A percentile compares a stretch with the other conserved stretches of the same genome.
These are phyloP conservation scores for Nothoprocta pentlandii DNA, from an alignment of 2,113 vertebrate species.

Conservation along the genomic window DNA sequence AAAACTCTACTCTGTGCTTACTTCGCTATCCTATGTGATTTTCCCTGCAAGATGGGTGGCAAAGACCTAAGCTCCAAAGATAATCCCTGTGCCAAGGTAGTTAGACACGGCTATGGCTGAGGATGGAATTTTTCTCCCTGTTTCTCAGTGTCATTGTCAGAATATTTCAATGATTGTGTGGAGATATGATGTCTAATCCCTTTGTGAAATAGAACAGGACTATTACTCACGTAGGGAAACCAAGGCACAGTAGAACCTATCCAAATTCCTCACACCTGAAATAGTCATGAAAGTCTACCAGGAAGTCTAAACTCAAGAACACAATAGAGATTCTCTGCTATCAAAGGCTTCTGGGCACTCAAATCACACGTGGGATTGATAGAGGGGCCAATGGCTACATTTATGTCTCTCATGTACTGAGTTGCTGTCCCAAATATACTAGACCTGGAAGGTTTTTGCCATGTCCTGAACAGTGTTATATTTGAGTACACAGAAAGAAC, in stretches of 20 bases:
- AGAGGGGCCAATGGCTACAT: not conserved
- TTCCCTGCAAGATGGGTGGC: not conserved
- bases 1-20: not conserved
- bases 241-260: not conserved
- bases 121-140: not conserved
- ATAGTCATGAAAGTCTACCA: not conserved
- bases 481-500: not conserved
- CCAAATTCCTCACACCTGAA: not conserved
- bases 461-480: not conserved
- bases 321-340: not conserved
- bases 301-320: not conserved
- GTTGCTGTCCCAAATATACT: not conserved
- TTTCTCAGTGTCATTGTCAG: not conserved
- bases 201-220: not conserved
- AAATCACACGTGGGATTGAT: not conserved
- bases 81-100: constrained; percentile 9
- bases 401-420: not conserved
- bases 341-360: not conserved
- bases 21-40: not conserved
- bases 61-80: constrained; percentile 37
- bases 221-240: not conserved
- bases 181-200: not conserved
- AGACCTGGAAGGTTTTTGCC: not conserved
- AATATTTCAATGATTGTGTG: not conserved
- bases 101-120: not conserved